Conservation (phyloP, 1,140 invertebrate genomes). For the Aphaenogaster floridana region DNA sequence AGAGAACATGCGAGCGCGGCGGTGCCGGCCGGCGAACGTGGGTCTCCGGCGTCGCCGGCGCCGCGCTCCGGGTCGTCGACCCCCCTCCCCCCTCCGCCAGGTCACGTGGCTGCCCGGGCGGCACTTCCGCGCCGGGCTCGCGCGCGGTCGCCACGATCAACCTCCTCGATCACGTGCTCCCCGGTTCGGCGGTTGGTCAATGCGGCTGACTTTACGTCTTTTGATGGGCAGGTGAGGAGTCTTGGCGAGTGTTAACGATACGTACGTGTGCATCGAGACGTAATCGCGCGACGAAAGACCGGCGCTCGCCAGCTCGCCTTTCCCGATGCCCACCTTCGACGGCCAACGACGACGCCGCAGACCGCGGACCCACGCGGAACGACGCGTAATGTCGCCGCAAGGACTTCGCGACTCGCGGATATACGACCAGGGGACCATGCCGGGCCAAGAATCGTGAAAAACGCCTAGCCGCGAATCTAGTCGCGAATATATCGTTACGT, state of each 20-base stretch:
- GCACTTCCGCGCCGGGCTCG: background rate
- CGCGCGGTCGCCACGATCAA: background rate
- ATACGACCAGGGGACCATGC: conserved; percentile 80
- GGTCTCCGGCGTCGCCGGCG: background rate
- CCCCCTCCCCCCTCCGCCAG: background rate
- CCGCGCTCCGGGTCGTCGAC: background rate
- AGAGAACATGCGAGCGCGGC: conserved; percentile 71
- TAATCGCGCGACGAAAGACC: conserved; percentile 71
- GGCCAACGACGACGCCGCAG: conserved; percentile 68
- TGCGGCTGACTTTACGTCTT: conserved; percentile 87
- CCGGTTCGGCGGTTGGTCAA: conserved; percentile 84
- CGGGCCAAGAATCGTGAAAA: conserved; percentile 62
- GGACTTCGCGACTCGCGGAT: conserved; percentile 85
- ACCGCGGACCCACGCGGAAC: conserved; percentile 66
- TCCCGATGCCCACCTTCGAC: conserved; percentile 70
- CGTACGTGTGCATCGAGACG: conserved; percentile 69
- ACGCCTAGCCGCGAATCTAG: conserved; percentile 38
- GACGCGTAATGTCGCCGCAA: conserved; percentile 80
- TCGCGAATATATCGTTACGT: background rate
- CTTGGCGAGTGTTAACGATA: conserved; percentile 86
- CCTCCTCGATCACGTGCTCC: conserved; percentile 69
- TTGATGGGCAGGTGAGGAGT: conserved; percentile 87
- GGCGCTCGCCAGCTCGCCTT: conserved; percentile 59
- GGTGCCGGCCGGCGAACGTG: background rate
- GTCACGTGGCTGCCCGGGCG: background rate